Conservation (phyloP, 2,888 invertebrate species). For the Drosophila paucipuncta region DNA sequence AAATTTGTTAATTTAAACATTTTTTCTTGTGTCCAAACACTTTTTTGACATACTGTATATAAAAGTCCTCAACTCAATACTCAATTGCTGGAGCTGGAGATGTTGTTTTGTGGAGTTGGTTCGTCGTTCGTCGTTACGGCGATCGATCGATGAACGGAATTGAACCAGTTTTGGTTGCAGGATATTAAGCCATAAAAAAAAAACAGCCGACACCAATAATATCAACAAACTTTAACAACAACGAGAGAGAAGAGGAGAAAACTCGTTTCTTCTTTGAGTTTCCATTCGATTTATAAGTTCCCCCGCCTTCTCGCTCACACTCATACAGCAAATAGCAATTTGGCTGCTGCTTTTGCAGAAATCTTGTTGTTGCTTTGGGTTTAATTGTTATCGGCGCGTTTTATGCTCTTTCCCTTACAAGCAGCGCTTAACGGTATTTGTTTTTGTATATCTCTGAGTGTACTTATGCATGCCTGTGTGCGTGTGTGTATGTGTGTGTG, state of each 20-base stretch:
- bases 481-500: conserved; percentile 9
- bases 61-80: conserved; percentile 12
- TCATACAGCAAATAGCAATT: conserved; percentile 21
- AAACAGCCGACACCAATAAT: conserved; percentile 22
- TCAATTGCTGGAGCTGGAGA: conserved; percentile 20
- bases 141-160: conserved; percentile 55
- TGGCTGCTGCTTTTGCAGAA: conserved; percentile 34
- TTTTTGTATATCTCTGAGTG: conserved; percentile 7
- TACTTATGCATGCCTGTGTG: neutral
- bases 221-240: conserved; percentile 17
- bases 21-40: too few species aligned
- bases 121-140: conserved; percentile 26
- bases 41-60: neutral
- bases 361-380: conserved; percentile 43
- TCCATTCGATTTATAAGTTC: conserved; percentile 26
- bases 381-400: conserved; percentile 72
- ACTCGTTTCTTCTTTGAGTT: conserved; percentile 59
- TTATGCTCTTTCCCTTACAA: conserved; percentile 57
- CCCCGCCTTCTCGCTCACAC: neutral
- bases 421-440: conserved; percentile 59
- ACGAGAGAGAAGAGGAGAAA: conserved; percentile 25
- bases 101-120: neutral
- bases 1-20: too few species aligned
- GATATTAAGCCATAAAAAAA: conserved; percentile 75
- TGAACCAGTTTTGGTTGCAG: conserved; percentile 77